Evolutionary conservation across 2,797 vertebrate genomes (phyloP).

Genomic region (Acridotheres tristis): DNA sequence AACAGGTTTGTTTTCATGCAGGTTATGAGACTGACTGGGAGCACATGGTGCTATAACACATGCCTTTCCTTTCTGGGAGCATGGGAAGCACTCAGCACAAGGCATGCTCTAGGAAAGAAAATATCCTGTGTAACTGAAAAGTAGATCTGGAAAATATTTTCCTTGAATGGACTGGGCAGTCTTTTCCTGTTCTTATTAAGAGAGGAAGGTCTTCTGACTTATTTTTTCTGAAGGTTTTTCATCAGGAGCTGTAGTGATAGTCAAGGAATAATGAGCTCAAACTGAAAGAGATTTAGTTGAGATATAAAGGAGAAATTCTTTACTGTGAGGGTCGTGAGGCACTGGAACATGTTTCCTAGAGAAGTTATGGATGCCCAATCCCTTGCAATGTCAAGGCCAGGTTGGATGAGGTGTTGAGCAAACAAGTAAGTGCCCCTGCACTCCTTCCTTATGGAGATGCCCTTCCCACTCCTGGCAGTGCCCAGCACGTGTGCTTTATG

Average conservation of each 20-base stretch:
- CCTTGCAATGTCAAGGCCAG: not conserved
- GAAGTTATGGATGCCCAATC: not conserved
- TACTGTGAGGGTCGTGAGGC: not conserved
- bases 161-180: not conserved
- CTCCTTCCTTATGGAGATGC: not conserved
- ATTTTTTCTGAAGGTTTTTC: not conserved
- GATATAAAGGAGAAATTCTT: not conserved
- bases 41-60: rapidly evolving
- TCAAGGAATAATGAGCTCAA: not conserved
- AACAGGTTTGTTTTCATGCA: not conserved
- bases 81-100: not conserved
- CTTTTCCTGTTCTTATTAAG: not conserved
- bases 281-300: not conserved
- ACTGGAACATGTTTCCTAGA: not conserved
- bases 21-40: not conserved
- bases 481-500: not conserved
- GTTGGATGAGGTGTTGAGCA: not conserved
- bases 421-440: not conserved
- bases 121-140: not conserved
- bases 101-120: not conserved
- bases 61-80: not conserved
- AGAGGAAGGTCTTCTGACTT: not conserved
- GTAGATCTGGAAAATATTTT: not conserved
- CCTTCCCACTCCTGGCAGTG: rapidly evolving
- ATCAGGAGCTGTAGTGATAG: not conserved